Evolutionary conservation across 2,113 vertebrate genomes (phyloP).

Genomic region (Tyrannus savana): DNA sequence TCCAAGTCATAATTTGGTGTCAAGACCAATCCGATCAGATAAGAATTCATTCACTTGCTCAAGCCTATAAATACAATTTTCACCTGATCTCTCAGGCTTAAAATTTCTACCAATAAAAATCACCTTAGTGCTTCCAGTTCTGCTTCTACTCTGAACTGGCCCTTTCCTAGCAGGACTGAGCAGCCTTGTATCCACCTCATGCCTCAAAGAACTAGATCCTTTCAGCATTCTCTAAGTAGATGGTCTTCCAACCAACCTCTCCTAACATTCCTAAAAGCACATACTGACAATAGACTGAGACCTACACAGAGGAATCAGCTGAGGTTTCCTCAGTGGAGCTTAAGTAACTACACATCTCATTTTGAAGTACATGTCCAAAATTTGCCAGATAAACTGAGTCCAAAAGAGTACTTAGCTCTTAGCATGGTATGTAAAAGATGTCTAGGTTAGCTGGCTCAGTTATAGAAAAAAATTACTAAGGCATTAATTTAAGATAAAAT

Average conservation of each 20-base stretch:
- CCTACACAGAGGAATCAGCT: neutral
- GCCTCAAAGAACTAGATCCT: neutral
- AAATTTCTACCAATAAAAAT: neutral
- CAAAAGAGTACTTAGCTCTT: neutral
- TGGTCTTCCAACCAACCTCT: neutral
- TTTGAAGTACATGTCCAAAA: neutral
- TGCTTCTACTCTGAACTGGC: neutral
- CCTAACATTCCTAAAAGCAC: neutral
- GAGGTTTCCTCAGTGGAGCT: neutral
- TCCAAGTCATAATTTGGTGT: neutral
- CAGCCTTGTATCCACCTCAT: neutral
- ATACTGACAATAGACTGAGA: neutral
- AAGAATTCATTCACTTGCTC: neutral
- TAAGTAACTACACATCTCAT: neutral
- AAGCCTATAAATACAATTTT: neutral
- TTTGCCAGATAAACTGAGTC: neutral
- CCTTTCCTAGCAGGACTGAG: neutral
- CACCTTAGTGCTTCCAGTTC: neutral
- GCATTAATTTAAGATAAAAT: neutral
- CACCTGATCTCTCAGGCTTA: neutral
- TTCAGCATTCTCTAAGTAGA: neutral
- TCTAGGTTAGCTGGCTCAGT: neutral
- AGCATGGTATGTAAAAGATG: neutral
- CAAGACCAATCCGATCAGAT: neutral
- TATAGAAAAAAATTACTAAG: neutral